Evolutionary conservation across 1,140 invertebrate genomes (phyloP).

Genomic region (Capitella teleta): DNA sequence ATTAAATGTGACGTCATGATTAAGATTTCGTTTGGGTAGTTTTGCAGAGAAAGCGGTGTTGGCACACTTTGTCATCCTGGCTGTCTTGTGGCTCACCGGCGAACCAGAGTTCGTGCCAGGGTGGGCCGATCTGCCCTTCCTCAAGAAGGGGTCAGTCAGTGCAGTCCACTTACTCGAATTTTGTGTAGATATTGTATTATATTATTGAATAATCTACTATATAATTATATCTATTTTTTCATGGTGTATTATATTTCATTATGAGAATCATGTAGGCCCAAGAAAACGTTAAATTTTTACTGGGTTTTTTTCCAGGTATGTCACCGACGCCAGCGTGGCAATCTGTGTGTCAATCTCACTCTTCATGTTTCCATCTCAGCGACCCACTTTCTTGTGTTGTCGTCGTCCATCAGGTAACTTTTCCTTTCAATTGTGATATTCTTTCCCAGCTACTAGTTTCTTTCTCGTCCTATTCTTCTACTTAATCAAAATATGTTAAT

Average conservation of each 20-base stretch:
- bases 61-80: conserved; percentile 62
- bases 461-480: neutral
- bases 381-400: conserved; percentile 9
- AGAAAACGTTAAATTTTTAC: neutral
- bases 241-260: neutral
- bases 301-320: conserved; percentile 15
- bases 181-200: neutral
- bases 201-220: neutral
- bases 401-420: neutral
- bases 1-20: neutral
- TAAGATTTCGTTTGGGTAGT: conserved; percentile 27
- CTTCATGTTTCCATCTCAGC: conserved; percentile 61
- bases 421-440: neutral
- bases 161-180: neutral
- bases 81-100: conserved; percentile 78
- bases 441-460: neutral
- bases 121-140: conserved; percentile 48
- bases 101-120: conserved; percentile 70
- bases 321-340: conserved; percentile 65
- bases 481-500: neutral
- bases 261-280: neutral
- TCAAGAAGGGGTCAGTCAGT: neutral
- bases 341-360: conserved; percentile 68
- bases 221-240: neutral
- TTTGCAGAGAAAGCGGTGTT: conserved; percentile 66